Evolutionary conservation across 2,888 invertebrate genomes (phyloP), one percentile per base, ranked within the genome.

Genomic region (Ennomos erosarius): DNA sequence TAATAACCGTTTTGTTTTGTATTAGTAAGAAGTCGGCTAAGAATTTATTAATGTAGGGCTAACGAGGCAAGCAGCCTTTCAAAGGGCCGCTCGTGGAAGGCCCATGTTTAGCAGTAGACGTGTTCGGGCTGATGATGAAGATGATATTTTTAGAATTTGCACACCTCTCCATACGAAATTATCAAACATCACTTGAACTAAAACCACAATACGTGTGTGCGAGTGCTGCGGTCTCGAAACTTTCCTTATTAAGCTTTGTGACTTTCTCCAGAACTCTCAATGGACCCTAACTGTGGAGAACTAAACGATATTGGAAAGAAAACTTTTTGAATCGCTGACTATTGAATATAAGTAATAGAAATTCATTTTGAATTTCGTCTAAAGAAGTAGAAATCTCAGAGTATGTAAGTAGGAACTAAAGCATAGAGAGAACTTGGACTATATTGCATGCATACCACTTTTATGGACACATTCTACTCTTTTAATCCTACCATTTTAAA

Each of bases 271-370:
- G 12, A 43, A 12, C 46, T 26, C 33, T n/a, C 36, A 33, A 44
- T 46, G 42, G 16, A 54, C 56, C 55, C 43, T 58, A 47, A 58
- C 54, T 56, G 45, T 12, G 53, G 50, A 40, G 43, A 59, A 44
- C 53, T 59, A 11, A 56, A 42, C 57, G 61, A 44, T 58, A 62
- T 62, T 62, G 53, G 39, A 46, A 61, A 56, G 52, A 13, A 55
- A 62, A 63, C 55, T 64, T 66, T 59, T 39, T 39, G 38, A 58
- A 53, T 49, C 44, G 26, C 43, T 48, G 42, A 48, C 52, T 44
- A 58, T 58, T 48, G 47, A 48, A 58, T 53, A 47, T 38, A 45
- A 13, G 36, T 55, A 35, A 26, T 47, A 37, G 2, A 34, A 44
- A 8, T 34, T 34, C 44, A 10, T n/a, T 11, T 4, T 9, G 44